These are phyloP conservation scores for Dynastes maya DNA, from an alignment of 2,888 invertebrate species.

Conservation along the genomic window DNA sequence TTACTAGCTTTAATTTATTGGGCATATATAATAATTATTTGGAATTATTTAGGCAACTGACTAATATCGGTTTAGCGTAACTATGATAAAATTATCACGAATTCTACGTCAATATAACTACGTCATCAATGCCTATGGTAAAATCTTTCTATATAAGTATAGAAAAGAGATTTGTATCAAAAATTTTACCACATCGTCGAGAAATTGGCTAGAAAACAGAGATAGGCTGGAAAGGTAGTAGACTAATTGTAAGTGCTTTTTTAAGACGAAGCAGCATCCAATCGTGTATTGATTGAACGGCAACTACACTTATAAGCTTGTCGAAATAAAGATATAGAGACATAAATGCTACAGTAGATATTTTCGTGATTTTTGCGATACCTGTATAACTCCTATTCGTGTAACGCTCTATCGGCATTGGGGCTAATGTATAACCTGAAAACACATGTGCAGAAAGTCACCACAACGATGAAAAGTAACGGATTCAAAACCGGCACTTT, in stretches of 20 bases:
- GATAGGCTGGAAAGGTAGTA: neutral
- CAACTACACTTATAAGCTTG: constrained; percentile 5
- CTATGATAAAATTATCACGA: constrained; percentile 5
- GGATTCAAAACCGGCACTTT: neutral
- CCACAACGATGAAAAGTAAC: constrained; percentile 30
- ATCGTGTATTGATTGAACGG: neutral
- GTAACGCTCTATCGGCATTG: constrained; percentile 54
- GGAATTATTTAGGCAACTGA: neutral
- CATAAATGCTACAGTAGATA: constrained; percentile 7
- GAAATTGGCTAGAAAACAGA: neutral
- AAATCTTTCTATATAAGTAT: neutral
- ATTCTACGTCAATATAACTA: neutral
- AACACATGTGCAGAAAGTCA: constrained; percentile 51
- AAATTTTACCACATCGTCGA: constrained; percentile 17
- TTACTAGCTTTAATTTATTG: neutral
- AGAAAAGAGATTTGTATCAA: neutral
- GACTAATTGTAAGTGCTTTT: neutral
- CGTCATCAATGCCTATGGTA: neutral
- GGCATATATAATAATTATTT: constrained; percentile 25
- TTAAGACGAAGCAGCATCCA: neutral
- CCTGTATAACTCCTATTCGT: constrained; percentile 58
- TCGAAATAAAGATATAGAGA: neutral
- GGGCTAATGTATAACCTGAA: constrained; percentile 58
- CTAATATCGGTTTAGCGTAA: neutral
- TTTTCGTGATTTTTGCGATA: constrained; percentile 46